Conservation (phyloP, 2,888 invertebrate genomes). For the Dione vanillae region DNA sequence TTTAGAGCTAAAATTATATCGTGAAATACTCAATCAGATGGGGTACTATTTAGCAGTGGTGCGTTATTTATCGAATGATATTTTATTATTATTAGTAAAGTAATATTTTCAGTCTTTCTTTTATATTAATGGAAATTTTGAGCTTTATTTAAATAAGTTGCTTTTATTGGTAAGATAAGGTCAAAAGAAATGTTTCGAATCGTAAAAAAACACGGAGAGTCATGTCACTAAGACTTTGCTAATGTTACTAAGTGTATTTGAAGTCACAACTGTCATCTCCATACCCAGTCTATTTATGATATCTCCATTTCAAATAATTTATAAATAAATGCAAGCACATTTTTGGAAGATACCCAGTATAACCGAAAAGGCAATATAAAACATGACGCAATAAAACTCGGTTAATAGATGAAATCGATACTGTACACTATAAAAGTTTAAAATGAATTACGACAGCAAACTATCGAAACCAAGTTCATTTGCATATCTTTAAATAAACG, state of each 20-base stretch:
- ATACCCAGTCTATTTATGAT: background rate
- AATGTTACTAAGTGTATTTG: background rate
- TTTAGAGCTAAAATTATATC: constrained; percentile 64
- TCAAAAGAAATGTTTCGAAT: too few relatives aligned
- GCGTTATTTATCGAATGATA: constrained; percentile 1
- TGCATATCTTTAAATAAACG: constrained; percentile 23
- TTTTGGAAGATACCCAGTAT: background rate
- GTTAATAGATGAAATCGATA: constrained; percentile 24
- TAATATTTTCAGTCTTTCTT: too few relatives aligned
- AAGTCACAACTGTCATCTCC: background rate
- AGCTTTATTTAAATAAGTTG: too few relatives aligned
- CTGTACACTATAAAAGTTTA: constrained; percentile 19
- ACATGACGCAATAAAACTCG: constrained; percentile 8
- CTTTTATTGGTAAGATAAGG: too few relatives aligned
- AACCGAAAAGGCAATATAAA: constrained; percentile 11
- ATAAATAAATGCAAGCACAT: background rate
- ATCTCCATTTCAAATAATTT: background rate
- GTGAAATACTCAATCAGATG: constrained; percentile 57
- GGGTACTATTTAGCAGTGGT: constrained; percentile 48
- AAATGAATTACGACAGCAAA: constrained; percentile 25
- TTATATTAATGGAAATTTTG: too few relatives aligned
- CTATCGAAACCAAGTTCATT: constrained; percentile 19
- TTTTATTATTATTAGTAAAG: too few relatives aligned
- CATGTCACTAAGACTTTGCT: too few relatives aligned
- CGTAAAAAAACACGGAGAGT: too few relatives aligned